Conservation (phyloP, 1,140 invertebrate genomes). For the Heliconius congener region DNA sequence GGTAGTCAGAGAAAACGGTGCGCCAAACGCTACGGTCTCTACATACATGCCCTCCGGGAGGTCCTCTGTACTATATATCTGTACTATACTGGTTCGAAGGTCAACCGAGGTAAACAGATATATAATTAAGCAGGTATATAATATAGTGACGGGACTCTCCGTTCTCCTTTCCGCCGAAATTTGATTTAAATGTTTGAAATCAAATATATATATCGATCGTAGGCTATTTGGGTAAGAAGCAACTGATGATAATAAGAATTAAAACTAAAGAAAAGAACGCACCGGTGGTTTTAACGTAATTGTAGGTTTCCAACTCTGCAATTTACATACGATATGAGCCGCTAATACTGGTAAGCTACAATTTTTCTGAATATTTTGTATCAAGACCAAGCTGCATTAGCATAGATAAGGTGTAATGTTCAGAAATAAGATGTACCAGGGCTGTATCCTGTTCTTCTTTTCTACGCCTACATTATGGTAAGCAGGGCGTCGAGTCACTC, state of each 20-base stretch:
- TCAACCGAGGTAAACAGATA: too few species aligned
- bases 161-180: background rate
- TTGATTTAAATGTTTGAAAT: too few species aligned
- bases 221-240: conserved; percentile 57
- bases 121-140: background rate
- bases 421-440: conserved; percentile 46
- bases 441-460: conserved; percentile 33
- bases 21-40: too few species aligned
- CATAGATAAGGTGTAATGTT: conserved; percentile 64
- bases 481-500: background rate
- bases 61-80: too few species aligned
- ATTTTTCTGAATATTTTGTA: conserved; percentile 65
- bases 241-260: conserved; percentile 54
- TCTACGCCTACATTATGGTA: conserved; percentile 24
- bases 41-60: too few species aligned
- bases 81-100: too few species aligned
- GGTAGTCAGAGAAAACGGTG: too few species aligned
- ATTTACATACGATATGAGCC: conserved; percentile 76
- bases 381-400: conserved; percentile 48
- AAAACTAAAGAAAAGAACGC: conserved; percentile 60
- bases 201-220: conserved; percentile 49
- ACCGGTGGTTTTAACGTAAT: conserved; percentile 53
- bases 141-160: background rate
- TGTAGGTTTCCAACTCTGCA: conserved; percentile 53
- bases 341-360: conserved; percentile 67